Evolutionary conservation across 2,888 invertebrate genomes (phyloP).

Genomic region (Iphiclides podalirius): DNA sequence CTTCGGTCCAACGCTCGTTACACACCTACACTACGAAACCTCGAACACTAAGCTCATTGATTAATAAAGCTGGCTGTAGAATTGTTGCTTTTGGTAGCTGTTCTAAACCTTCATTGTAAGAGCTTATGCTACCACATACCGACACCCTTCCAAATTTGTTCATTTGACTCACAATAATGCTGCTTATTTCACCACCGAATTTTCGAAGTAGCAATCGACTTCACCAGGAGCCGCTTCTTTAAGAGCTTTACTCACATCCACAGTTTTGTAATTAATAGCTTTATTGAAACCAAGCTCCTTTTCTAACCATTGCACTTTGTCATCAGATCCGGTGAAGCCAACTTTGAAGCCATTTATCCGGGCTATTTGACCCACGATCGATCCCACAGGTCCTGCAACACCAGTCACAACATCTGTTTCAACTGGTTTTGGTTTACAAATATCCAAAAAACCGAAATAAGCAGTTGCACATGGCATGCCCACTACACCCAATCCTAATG

Average conservation of each 20-base stretch:
- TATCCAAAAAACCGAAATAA: slow-evolving; percentile 84
- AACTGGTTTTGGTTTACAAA: slow-evolving; percentile 84
- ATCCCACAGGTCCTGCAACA: slow-evolving; percentile 88
- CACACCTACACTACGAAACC: too few species aligned
- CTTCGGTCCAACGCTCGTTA: too few species aligned
- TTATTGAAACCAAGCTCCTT: slow-evolving; percentile 84
- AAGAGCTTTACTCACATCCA: slow-evolving; percentile 73
- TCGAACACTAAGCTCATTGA: too few species aligned
- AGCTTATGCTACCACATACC: slow-evolving; percentile 82
- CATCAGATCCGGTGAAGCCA: slow-evolving; percentile 85
- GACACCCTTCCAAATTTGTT: slow-evolving; percentile 80
- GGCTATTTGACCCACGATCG: slow-evolving; percentile 86
- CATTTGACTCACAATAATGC: slow-evolving; percentile 80
- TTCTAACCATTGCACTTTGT: slow-evolving; percentile 84
- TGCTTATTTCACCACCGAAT: slow-evolving; percentile 84
- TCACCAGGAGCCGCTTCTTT: slow-evolving; percentile 83
- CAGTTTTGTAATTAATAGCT: slow-evolving; percentile 86
- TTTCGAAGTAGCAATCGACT: slow-evolving; percentile 88
- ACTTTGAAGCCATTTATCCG: slow-evolving; percentile 83
- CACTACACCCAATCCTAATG: slow-evolving; percentile 80
- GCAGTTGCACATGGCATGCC: slow-evolving; percentile 87
- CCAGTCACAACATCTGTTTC: slow-evolving; percentile 85
- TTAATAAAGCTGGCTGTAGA: too few species aligned
- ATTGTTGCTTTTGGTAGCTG: too few species aligned
- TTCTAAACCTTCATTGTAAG: slow-evolving; percentile 72